Evolutionary conservation across 2,888 invertebrate species (phyloP).

Genomic region (Andrena dorsata): DNA sequence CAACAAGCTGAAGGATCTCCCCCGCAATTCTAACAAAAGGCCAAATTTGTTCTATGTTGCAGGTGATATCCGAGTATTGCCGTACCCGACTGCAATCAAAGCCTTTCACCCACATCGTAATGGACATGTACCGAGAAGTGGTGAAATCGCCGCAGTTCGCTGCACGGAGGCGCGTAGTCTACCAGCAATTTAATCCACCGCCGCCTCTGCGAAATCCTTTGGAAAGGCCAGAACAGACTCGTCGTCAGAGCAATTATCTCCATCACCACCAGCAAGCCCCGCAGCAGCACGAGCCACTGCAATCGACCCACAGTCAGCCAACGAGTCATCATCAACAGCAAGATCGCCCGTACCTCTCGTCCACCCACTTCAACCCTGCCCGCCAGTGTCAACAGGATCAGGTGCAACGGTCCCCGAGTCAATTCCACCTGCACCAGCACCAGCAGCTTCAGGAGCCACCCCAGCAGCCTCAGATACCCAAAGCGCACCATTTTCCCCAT

Average conservation of each 20-base stretch:
- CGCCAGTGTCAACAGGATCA: conserved; percentile 45
- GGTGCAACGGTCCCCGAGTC: conserved; percentile 34
- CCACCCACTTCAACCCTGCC: conserved; percentile 35
- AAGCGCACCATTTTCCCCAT: conserved; percentile 59
- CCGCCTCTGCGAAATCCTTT: conserved; percentile 49
- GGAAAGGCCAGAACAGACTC: conserved; percentile 55
- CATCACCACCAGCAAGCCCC: conserved; percentile 34
- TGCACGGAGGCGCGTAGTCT: conserved; percentile 78
- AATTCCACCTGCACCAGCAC: conserved; percentile 57
- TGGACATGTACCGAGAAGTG: conserved; percentile 87
- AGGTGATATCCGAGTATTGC: conserved; percentile 88
- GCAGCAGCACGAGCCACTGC: conserved; percentile 43
- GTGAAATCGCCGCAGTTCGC: conserved; percentile 80
- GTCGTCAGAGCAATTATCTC: conserved; percentile 42
- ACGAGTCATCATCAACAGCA: conserved; percentile 35
- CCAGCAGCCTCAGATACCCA: conserved; percentile 54
- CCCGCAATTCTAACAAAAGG: background rate
- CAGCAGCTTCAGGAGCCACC: conserved; percentile 54
- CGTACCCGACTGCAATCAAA: conserved; percentile 86
- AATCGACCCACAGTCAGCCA: conserved; percentile 23
- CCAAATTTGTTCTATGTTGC: conserved; percentile 40
- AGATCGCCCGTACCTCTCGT: conserved; percentile 31
- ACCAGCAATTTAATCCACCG: conserved; percentile 60
- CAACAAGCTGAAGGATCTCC: background rate
- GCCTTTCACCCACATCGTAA: conserved; percentile 88